phyloP scores from a whole-genome alignment of 2,113 vertebrate genomes.

The Sialia sialis region DNA sequence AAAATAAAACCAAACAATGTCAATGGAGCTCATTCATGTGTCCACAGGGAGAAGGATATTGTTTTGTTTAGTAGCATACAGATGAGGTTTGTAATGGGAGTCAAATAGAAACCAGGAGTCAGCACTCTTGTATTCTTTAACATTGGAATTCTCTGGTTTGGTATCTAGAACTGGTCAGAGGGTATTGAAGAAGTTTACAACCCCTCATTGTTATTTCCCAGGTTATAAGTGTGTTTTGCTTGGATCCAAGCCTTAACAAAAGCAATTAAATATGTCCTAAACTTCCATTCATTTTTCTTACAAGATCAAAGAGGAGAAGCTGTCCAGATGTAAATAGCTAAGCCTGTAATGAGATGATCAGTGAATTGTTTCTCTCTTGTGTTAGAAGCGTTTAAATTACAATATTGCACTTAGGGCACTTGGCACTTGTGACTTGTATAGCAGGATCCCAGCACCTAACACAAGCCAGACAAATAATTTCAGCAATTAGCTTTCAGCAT shows the following conservation, averaged over 20 bases:
- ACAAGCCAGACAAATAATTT: constrained; percentile 27
- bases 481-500: constrained; percentile 29
- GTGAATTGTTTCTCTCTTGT: constrained; percentile 35
- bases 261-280: neutral
- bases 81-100: neutral
- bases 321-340: constrained; percentile 39
- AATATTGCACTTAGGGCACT: neutral
- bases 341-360: constrained; percentile 33
- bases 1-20: neutral
- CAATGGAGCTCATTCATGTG: neutral
- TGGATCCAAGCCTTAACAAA: constrained; percentile 33
- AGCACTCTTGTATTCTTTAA: neutral
- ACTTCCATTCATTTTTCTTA: constrained; percentile 14
- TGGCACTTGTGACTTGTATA: neutral
- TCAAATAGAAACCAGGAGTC: constrained; percentile 20
- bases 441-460: constrained; percentile 14
- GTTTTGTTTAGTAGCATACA: neutral
- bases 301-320: constrained; percentile 39
- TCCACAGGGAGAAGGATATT: neutral
- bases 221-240: constrained; percentile 5
- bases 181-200: neutral
- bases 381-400: constrained; percentile 32
- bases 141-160: neutral
- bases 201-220: neutral
- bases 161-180: neutral